These are phyloP conservation scores for Anastrepha ludens DNA, from an alignment of 1,140 invertebrate genomes.

Conservation along the genomic window DNA sequence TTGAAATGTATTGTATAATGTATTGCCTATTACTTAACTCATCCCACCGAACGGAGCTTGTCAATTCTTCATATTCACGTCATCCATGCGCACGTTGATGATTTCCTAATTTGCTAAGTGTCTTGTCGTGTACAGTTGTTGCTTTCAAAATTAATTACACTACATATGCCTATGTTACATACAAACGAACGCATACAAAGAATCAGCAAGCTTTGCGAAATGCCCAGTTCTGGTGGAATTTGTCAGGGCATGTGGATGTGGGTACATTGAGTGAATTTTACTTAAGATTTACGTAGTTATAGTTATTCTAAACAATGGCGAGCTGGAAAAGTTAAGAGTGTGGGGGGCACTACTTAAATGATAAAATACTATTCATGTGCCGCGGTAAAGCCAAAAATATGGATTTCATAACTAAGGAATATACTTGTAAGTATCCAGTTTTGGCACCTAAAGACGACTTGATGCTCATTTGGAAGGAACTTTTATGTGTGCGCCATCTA, in stretches of 20 bases:
- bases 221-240: background rate
- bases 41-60: background rate
- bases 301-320: background rate
- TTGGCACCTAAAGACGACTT: no score
- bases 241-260: background rate
- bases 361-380: no score
- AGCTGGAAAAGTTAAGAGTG: no score
- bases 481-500: no score
- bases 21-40: background rate
- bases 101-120: constrained; percentile 41
- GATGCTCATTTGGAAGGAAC: no score
- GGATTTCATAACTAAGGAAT: no score
- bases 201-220: background rate
- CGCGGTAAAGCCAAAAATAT: no score
- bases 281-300: constrained; percentile 5
- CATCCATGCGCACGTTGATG: background rate
- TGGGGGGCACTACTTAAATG: no score
- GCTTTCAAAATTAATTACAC: constrained; percentile 16
- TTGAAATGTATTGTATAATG: background rate
- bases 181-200: background rate
- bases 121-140: constrained; percentile 38
- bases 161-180: background rate
- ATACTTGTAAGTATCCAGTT: no score
- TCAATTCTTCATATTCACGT: background rate
- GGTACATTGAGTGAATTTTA: background rate